Evolutionary conservation across 2,888 invertebrate species (phyloP).

Genomic region (Yponomeuta sedellus): DNA sequence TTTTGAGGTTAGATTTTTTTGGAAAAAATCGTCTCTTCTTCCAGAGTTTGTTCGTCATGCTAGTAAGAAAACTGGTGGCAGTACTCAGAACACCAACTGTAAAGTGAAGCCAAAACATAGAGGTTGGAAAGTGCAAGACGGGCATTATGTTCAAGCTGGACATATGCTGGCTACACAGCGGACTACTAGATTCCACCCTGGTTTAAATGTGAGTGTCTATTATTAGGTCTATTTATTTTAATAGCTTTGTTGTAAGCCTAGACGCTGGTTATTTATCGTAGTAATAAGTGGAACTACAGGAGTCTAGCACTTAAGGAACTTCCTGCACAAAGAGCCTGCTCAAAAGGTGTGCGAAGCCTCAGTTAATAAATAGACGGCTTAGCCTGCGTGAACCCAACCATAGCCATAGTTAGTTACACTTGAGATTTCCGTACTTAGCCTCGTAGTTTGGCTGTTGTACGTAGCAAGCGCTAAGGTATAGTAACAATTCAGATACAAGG

Average conservation of each 20-base stretch:
- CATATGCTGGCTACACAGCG: slow-evolving; percentile 83
- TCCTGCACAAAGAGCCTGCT: no score
- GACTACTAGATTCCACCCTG: slow-evolving; percentile 85
- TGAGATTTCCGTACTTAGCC: no score
- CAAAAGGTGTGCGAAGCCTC: no score
- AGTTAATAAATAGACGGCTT: no score
- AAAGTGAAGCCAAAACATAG: slow-evolving; percentile 84
- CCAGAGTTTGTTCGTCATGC: slow-evolving; percentile 75
- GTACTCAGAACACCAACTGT: slow-evolving; percentile 81
- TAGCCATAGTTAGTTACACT: no score
- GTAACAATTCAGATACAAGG: no score
- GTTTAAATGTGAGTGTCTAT: slow-evolving; percentile 80
- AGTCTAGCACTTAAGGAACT: no score
- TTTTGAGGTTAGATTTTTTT: slow-evolving; percentile 17
- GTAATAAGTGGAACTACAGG: no score
- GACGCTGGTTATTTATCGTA: neutral
- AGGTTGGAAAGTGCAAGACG: slow-evolving; percentile 86
- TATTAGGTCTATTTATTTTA: neutral
- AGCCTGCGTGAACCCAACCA: no score
- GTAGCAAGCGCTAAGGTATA: no score
- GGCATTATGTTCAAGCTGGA: slow-evolving; percentile 79
- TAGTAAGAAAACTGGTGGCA: slow-evolving; percentile 85
- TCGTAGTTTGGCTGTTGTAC: no score
- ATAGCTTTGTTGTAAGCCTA: neutral
- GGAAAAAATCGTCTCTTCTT: slow-evolving; percentile 21